Percentiles rank a stretch among this genome's conserved stretches.
Conservation (phyloP, 2,797 vertebrate species). For the Falco biarmicus region DNA sequence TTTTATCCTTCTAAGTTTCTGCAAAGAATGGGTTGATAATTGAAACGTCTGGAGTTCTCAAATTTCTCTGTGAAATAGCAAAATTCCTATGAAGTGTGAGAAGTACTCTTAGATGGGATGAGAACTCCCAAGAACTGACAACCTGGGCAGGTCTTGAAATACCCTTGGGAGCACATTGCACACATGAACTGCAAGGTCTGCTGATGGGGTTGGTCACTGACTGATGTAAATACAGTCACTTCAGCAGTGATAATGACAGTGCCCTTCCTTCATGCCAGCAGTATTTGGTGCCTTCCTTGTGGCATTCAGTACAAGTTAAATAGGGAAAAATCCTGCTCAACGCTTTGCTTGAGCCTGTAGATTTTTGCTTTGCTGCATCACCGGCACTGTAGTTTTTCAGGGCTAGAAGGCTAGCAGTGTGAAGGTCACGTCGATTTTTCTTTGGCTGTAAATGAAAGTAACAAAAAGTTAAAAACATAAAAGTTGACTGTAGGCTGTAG, state of each 20-base stretch:
- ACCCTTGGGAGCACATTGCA: background rate
- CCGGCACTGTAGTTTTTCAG: background rate
- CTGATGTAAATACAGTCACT: background rate
- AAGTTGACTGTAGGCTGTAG: background rate
- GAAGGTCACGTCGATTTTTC: background rate
- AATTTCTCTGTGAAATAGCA: background rate
- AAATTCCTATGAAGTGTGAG: background rate
- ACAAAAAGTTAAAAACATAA: background rate
- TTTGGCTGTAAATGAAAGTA: background rate
- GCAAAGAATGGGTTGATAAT: background rate
- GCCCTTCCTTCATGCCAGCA: background rate
- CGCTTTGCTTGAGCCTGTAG: background rate
- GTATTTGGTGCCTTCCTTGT: background rate
- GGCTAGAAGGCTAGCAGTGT: fast-evolving
- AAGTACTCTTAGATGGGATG: background rate
- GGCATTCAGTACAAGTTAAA: background rate
- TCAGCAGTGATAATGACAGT: background rate
- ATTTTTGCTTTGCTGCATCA: background rate
- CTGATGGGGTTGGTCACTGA: background rate
- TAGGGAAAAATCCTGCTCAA: background rate
- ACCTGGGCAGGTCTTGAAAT: background rate
- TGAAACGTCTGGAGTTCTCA: background rate
- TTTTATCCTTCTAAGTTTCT: background rate
- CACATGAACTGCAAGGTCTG: background rate
- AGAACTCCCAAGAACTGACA: background rate